Evolutionary conservation across 1,140 invertebrate genomes (phyloP).

Genomic region (Microvelia longipes): DNA sequence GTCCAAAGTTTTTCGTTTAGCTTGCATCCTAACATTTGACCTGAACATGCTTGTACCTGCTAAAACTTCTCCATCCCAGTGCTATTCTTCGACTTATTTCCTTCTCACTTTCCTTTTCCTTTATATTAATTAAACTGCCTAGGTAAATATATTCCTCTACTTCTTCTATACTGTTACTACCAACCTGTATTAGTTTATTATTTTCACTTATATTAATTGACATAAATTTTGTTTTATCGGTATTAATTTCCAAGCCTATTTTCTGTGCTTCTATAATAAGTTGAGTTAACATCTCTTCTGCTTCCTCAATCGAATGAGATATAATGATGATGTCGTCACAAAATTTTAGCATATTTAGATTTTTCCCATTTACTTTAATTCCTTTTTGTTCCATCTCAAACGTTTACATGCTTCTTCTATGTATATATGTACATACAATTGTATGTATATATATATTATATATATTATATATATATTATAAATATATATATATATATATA

Average conservation of each 20-base stretch:
- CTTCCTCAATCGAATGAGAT: neutral
- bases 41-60: neutral
- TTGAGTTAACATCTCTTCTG: neutral
- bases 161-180: neutral
- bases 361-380: neutral
- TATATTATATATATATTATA: no score
- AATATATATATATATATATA: no score
- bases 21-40: no score
- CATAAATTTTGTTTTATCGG: neutral
- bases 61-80: neutral
- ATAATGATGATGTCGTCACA: neutral
- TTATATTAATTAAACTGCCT: neutral
- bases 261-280: neutral
- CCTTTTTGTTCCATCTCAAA: neutral
- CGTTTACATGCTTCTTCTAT: no score
- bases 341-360: neutral
- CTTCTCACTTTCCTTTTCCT: neutral
- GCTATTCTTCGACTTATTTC: neutral
- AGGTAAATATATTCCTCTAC: neutral
- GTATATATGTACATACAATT: no score
- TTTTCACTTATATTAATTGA: neutral
- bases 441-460: no score
- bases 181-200: neutral
- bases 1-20: neutral
- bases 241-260: neutral